Evolutionary conservation across 2,113 vertebrate genomes (phyloP).

Genomic region (Python bivittatus): DNA sequence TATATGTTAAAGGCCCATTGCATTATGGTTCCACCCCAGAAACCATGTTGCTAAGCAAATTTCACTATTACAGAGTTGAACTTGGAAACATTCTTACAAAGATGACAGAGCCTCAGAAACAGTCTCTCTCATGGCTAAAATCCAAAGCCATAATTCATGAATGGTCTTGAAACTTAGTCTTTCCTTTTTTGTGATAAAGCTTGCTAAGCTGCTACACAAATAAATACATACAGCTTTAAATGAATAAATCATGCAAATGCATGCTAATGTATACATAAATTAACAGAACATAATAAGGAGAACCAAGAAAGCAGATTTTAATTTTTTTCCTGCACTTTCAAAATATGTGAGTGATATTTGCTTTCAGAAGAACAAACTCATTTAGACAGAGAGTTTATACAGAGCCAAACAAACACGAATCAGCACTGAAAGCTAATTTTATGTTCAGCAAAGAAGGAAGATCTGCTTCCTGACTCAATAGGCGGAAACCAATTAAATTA

Average conservation of each 20-base stretch:
- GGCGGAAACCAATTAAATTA: conserved; percentile 68
- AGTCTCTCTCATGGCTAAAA: conserved; percentile 52
- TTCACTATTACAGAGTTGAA: conserved; percentile 42
- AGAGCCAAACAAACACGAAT: conserved; percentile 72
- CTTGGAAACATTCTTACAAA: conserved; percentile 50
- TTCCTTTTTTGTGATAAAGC: conserved; percentile 57
- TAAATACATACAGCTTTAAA: conserved; percentile 74
- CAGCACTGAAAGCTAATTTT: conserved; percentile 71
- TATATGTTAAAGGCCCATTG: background rate
- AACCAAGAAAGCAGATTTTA: conserved; percentile 75
- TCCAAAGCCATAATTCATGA: conserved; percentile 49
- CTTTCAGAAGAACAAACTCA: conserved; percentile 75
- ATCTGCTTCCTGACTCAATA: conserved; percentile 64
- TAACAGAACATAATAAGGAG: conserved; percentile 76
- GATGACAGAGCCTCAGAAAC: conserved; percentile 32
- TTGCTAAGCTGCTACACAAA: conserved; percentile 67
- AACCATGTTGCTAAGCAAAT: conserved; percentile 28
- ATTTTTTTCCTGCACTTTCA: conserved; percentile 73
- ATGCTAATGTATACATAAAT: conserved; percentile 78
- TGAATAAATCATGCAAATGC: conserved; percentile 78
- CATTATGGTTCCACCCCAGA: conserved; percentile 5
- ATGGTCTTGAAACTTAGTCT: conserved; percentile 26
- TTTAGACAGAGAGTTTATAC: conserved; percentile 68
- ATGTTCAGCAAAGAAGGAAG: conserved; percentile 65
- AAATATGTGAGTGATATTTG: conserved; percentile 75